Base-by-base conservation (phyloP, 2,113 vertebrate species). In the Galbula dea region DNA sequence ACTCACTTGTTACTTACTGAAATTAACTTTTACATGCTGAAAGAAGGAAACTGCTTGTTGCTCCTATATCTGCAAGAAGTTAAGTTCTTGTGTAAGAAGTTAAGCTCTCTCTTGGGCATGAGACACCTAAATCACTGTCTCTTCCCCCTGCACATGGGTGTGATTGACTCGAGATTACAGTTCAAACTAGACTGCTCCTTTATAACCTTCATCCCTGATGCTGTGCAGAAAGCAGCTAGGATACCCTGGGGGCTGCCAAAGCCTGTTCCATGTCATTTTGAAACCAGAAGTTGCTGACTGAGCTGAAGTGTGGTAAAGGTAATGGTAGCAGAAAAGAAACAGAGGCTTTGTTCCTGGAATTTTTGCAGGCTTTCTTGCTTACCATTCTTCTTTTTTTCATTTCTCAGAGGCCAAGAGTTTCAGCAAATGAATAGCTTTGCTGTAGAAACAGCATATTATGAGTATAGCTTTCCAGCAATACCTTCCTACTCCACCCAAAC, bases 361-460 rank as follows among this genome's bases (percentile, higher is more conserved):
- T 83, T 34, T 83, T 95, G 62, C 49, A 58, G 34, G 8, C 10
- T 63, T 58, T 83, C 46, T 83, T 86, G 36, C 51, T 76, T 75
- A 39, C 63, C 5, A 21, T 55, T 94, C 32, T 49, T 91, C 12
- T 29, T 46, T 62, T n/a, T 82, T 71, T 29, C 30, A 93, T 86
- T 94, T 77, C 43, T 87, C 63, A 76, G 23, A 92, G 93, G 68
- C 86, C 67, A 65, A 90, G 89, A 81, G 55, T 91, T 96, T 89
- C 88, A 84, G 91, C 72, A 96, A 91, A 72, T 88, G 78, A 97
- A 82, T 93, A 94, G 76, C 66, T 97, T 82, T 95, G 49, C 82
- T 95, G 39, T 92, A 54, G 55, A 86, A 92, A 71, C 85, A 93
- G 49, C 80, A 65, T 74, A 14, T 93, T 96, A 88, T 86, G 92